Percentiles rank a stretch among this genome's conserved stretches.
Evolutionary conservation across 2,797 vertebrate genomes (phyloP).

Genomic region (Rachycentron canadum): DNA sequence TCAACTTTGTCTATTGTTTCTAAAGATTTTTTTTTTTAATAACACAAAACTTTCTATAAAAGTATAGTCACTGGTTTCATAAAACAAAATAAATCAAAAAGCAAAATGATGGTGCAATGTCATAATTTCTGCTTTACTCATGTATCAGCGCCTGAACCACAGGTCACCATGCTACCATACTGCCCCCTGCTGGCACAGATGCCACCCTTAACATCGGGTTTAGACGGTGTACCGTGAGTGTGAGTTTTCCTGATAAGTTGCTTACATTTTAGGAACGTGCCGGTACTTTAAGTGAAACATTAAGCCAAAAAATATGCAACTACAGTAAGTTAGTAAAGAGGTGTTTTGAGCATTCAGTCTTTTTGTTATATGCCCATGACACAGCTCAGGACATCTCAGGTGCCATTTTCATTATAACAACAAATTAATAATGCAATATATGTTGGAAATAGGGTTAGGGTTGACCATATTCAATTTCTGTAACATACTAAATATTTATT

Average conservation of each 20-base stretch:
- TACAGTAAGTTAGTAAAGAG: background rate
- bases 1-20: background rate
- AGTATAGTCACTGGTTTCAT: background rate
- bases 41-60: background rate
- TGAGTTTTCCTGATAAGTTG: background rate
- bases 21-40: too few relatives aligned
- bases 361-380: background rate
- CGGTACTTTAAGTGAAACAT: background rate
- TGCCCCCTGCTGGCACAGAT: slow-evolving; percentile 29
- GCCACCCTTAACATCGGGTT: background rate
- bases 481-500: slow-evolving; percentile 45
- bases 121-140: background rate
- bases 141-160: background rate
- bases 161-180: slow-evolving; percentile 3
- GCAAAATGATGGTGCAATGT: background rate
- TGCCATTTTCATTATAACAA: background rate
- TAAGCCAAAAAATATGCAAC: background rate
- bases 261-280: background rate
- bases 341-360: background rate
- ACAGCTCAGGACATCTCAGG: background rate
- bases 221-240: too few relatives aligned
- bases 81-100: background rate
- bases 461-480: background rate
- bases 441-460: background rate
- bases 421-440: background rate